A percentile compares a stretch with the other conserved stretches of the same genome.
Evolutionary conservation across 2,797 vertebrate species (phyloP).

Genomic region (Xyrichtys novacula): DNA sequence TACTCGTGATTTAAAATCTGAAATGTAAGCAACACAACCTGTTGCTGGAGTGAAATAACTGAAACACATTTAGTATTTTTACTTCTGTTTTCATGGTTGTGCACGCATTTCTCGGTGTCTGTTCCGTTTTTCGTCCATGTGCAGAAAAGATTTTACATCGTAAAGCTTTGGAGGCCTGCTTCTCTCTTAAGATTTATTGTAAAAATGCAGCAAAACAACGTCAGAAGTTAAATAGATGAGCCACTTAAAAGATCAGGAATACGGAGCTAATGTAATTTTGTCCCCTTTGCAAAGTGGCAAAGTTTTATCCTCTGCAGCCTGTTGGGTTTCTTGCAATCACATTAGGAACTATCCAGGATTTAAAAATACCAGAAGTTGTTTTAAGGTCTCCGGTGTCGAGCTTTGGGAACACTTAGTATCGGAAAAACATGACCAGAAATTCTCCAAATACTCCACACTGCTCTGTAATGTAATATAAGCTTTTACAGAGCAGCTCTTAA

Average conservation of each 20-base stretch:
- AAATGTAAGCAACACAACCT: background rate
- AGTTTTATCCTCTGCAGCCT: background rate
- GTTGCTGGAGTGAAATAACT: background rate
- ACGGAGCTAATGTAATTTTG: background rate
- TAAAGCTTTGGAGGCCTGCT: too few relatives aligned
- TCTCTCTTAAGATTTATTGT: background rate
- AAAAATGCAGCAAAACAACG: background rate
- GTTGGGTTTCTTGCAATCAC: background rate
- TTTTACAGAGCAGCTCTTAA: slow-evolving; percentile 26
- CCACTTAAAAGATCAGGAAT: background rate
- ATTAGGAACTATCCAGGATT: background rate
- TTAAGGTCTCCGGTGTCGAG: slow-evolving; percentile 8
- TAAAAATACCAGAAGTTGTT: background rate
- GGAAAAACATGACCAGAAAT: background rate
- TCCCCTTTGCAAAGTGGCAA: background rate
- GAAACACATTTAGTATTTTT: background rate
- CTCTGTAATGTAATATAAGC: slow-evolving; percentile 21
- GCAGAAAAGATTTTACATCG: background rate
- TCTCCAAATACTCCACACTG: background rate
- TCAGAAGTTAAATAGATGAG: too few relatives aligned
- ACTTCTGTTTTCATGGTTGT: background rate
- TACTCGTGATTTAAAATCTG: too few relatives aligned
- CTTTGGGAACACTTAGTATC: background rate
- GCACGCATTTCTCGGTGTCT: background rate
- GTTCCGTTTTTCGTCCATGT: background rate